phyloP scores from a whole-genome alignment of 1,140 invertebrate species.

The Lordiphosa mommai region DNA sequence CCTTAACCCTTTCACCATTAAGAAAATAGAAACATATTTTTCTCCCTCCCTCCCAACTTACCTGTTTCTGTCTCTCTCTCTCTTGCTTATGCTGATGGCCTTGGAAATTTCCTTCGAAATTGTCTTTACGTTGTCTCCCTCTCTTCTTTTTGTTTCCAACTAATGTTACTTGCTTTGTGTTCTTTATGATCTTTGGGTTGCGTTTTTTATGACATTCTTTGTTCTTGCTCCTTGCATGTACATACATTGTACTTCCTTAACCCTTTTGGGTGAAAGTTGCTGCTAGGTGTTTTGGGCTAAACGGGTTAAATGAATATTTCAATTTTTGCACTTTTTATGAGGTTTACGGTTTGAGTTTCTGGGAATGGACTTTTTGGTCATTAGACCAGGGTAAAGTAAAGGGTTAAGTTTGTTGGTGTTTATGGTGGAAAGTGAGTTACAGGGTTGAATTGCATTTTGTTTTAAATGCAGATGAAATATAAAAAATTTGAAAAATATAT shows the following conservation, averaged over 20 bases:
- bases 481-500: too few relatives aligned
- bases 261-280: slow-evolving; percentile 52
- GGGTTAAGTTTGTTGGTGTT: slow-evolving; percentile 34
- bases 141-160: slow-evolving; percentile 47
- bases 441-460: not conserved
- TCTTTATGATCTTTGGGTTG: slow-evolving; percentile 64
- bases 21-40: slow-evolving; percentile 34
- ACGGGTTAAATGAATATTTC: slow-evolving; percentile 47
- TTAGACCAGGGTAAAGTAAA: slow-evolving; percentile 31
- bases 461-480: too few relatives aligned
- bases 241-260: slow-evolving; percentile 45
- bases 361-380: slow-evolving; percentile 30
- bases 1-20: slow-evolving; percentile 69
- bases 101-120: slow-evolving; percentile 43
- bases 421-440: slow-evolving; percentile 11
- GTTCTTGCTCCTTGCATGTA: slow-evolving; percentile 34
- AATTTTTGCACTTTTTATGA: slow-evolving; percentile 51
- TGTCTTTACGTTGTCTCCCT: slow-evolving; percentile 2
- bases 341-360: slow-evolving; percentile 17
- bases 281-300: slow-evolving; percentile 10
- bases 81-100: slow-evolving; percentile 28
- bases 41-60: not conserved
- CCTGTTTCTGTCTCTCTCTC: slow-evolving; percentile 5
- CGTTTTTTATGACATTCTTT: slow-evolving; percentile 62
- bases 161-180: slow-evolving; percentile 60